Evolutionary conservation across 2,113 vertebrate species (phyloP), one percentile per base, ranked within the genome.

Genomic region (Microtus pennsylvanicus): DNA sequence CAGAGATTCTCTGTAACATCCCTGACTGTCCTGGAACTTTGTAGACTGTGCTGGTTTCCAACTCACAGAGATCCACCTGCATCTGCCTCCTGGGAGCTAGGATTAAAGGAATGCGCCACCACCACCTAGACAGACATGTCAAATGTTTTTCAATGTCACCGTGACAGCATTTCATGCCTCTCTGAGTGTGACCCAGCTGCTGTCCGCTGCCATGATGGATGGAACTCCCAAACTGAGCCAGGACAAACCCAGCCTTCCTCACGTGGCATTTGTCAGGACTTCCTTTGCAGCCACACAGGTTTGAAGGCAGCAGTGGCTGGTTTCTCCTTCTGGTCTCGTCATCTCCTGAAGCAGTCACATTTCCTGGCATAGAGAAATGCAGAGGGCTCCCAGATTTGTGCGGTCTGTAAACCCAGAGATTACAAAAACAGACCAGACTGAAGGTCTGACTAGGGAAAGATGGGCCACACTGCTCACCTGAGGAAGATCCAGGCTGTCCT

Each of bases 401-500:
- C n/a, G 24, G 69, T 75, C 87, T 72, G 17, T 89, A 52, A 93
- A 78, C 55, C 74, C 74, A 52, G 83, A 89, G 93, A 90, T 92
- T 65, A 93, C 82, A 80, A 69, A 89, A 90, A 81, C 55, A 45
- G 55, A 61, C 28, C 82, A 12, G 26, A 28, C 65, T 3, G 10
- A 82, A 89, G 11, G 58, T 67, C 86, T 22, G 45, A n/a, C 12
- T 30, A 19, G 91, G 83, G 80, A 45, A 45, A 82, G 61, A 69
- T 10, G 13, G 55, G 58, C 72, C 35, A 21, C 77, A n/a, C 33
- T 8, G 1, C 35, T 63, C 11, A 8, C 58, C 70, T 63, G 33
- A 63, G 82, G 91, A 58, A 93, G 93, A 89, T 63, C 81, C 61
- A 74, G 91, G 75, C 61, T 91, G 93, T 97, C 80, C 88, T 95